A percentile compares a stretch with the other conserved stretches of the same genome.
These are phyloP conservation scores for Pelvicachromis taeniatus DNA, from an alignment of 2,113 vertebrate genomes.

Conservation along the genomic window DNA sequence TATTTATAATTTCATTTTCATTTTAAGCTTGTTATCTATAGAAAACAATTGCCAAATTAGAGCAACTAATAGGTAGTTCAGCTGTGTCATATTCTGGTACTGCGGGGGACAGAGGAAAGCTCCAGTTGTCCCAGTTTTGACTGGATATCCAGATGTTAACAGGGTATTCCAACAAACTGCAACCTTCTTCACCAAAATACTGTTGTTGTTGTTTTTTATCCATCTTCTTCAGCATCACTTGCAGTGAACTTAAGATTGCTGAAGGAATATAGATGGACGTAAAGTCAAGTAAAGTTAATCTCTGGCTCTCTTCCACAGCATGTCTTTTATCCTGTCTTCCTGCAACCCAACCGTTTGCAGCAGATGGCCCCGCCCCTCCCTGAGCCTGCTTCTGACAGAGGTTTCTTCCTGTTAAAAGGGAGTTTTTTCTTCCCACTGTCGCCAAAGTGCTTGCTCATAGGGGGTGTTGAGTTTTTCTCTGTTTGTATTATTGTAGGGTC, in stretches of 20 bases:
- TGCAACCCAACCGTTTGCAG: accelerated
- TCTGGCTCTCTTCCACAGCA: accelerated
- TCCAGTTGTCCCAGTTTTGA: background rate
- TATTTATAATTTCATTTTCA: background rate
- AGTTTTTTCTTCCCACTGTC: background rate
- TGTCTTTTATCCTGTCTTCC: accelerated
- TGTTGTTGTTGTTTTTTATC: background rate
- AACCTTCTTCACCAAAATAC: background rate
- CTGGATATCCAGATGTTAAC: background rate
- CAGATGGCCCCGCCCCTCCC: background rate
- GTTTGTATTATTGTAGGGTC: background rate
- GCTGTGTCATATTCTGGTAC: background rate
- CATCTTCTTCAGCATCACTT: background rate
- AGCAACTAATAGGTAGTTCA: background rate
- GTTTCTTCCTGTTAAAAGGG: background rate
- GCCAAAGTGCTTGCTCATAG: background rate
- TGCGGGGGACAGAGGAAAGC: background rate
- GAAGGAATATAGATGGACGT: background rate
- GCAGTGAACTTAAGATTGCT: background rate
- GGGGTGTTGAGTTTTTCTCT: background rate
- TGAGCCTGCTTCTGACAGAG: accelerated
- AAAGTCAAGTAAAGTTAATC: background rate
- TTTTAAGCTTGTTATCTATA: background rate
- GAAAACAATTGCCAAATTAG: background rate
- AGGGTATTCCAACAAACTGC: background rate